These are phyloP conservation scores for Agrotis segetum DNA, from an alignment of 2,888 invertebrate species.

Conservation along the genomic window DNA sequence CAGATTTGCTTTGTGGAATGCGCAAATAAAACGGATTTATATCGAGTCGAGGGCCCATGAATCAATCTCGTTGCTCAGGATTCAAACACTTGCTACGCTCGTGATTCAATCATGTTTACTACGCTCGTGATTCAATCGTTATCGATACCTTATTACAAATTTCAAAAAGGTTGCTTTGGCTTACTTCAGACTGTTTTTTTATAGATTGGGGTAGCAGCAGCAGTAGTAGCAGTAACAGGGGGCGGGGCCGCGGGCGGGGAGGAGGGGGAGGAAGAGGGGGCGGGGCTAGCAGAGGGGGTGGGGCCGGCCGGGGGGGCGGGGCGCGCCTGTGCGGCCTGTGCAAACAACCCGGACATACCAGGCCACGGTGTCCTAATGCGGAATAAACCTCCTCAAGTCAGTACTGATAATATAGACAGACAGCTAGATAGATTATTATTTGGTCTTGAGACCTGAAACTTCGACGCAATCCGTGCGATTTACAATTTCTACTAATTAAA, in stretches of 20 bases:
- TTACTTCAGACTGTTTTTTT: neutral
- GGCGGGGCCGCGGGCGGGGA: conserved; percentile 72
- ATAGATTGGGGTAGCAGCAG: conserved; percentile 60
- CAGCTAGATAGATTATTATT: neutral
- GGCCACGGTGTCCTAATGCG: conserved; percentile 89
- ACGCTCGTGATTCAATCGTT: too few relatives aligned
- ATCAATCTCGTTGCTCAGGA: too few relatives aligned
- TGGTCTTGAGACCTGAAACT: too few relatives aligned
- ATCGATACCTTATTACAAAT: too few relatives aligned
- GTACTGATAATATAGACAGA: neutral
- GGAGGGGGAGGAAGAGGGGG: conserved; percentile 53
- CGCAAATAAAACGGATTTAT: too few relatives aligned
- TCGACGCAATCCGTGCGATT: too few relatives aligned
- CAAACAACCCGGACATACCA: conserved; percentile 93
- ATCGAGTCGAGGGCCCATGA: too few relatives aligned
- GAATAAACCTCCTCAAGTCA: conserved; percentile 20
- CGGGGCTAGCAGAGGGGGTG: conserved; percentile 59
- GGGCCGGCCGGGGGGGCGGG: conserved; percentile 63
- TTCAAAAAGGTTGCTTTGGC: neutral
- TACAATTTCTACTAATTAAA: too few relatives aligned
- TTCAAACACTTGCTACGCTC: too few relatives aligned
- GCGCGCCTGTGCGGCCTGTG: conserved; percentile 94
- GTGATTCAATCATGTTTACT: too few relatives aligned
- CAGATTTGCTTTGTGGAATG: too few relatives aligned
- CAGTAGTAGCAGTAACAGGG: conserved; percentile 60